phyloP scores from a whole-genome alignment of 2,113 vertebrate genomes.

The Pao palembangensis region DNA sequence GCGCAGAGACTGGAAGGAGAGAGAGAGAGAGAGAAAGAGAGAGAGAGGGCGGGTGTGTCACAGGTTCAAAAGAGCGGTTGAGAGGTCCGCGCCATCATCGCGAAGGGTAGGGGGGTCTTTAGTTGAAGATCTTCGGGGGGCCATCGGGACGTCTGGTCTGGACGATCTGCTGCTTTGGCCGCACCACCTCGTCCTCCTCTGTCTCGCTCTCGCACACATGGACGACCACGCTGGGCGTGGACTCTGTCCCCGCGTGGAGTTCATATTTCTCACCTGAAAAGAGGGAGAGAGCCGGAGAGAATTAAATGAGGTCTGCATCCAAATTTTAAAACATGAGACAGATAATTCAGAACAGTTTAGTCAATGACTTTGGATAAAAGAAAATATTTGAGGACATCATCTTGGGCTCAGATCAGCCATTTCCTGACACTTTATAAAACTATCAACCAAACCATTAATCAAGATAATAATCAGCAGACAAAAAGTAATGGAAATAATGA shows the following conservation, averaged over 20 bases:
- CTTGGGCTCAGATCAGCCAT: too few species aligned
- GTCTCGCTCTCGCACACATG: slow-evolving; percentile 92
- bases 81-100: slow-evolving; percentile 33
- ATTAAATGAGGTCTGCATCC: too few species aligned
- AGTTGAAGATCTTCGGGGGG: slow-evolving; percentile 73
- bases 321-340: too few species aligned
- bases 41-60: slow-evolving; percentile 69
- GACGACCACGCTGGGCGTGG: slow-evolving; percentile 95
- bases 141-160: slow-evolving; percentile 90
- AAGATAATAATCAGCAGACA: too few species aligned
- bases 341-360: too few species aligned
- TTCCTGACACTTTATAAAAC: too few species aligned
- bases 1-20: slow-evolving; percentile 68
- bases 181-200: slow-evolving; percentile 86
- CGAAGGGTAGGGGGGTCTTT: slow-evolving; percentile 46
- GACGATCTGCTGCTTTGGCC: slow-evolving; percentile 89
- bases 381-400: too few species aligned
- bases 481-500: too few species aligned
- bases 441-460: too few species aligned
- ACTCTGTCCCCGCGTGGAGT: slow-evolving; percentile 94
- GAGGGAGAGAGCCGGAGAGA: background rate
- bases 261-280: slow-evolving; percentile 92
- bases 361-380: too few species aligned
- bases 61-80: slow-evolving; percentile 53
- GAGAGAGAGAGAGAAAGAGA: slow-evolving; percentile 11